Conservation (phyloP, 2,113 vertebrate genomes). For the Xiphophorus couchianus region DNA sequence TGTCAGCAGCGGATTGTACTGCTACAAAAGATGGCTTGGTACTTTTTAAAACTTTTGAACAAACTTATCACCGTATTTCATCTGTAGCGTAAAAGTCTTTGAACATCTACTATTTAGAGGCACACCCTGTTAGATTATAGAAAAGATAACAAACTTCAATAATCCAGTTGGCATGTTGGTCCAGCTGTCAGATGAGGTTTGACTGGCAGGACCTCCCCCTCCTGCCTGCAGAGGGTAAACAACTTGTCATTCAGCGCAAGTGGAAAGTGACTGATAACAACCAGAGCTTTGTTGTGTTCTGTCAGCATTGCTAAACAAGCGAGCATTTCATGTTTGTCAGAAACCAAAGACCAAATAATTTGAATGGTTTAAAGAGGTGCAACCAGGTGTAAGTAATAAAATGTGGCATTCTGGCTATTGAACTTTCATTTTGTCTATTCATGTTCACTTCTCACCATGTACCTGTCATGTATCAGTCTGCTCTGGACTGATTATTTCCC, state of each 20-base stretch:
- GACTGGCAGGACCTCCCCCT: background rate
- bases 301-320: background rate
- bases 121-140: background rate
- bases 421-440: background rate
- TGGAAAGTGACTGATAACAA: constrained; percentile 17
- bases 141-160: background rate
- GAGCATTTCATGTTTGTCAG: background rate
- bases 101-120: background rate
- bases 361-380: constrained; percentile 4
- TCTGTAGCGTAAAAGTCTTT: background rate
- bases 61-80: background rate
- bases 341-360: constrained; percentile 9
- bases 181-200: constrained; percentile 1
- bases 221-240: background rate
- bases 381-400: background rate
- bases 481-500: background rate
- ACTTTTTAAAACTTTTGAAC: background rate
- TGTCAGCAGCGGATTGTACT: background rate
- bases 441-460: background rate
- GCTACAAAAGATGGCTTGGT: background rate
- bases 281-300: background rate
- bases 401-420: background rate
- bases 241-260: constrained; percentile 23
- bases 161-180: constrained; percentile 12
- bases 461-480: background rate